Evolutionary conservation across 64 coral and sea anemone species (phyloP).

Genomic region (Pachyseris speciosa): DNA sequence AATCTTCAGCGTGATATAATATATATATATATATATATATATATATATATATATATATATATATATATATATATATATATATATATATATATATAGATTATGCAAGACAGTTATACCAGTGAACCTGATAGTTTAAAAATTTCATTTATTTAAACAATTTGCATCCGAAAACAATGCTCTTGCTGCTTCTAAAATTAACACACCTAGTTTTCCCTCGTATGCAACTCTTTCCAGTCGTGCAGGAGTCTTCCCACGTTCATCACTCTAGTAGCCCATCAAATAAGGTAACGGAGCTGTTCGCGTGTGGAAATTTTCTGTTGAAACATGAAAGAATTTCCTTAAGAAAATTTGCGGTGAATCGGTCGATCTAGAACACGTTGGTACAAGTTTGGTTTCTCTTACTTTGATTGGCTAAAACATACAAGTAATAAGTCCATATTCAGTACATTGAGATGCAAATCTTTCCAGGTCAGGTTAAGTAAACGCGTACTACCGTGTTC

Average conservation of each 20-base stretch:
- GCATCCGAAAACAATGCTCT: background rate
- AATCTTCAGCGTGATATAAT: background rate
- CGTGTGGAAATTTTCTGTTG: background rate
- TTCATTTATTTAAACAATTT: background rate
- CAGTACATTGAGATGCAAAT: background rate
- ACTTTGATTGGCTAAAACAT: conserved; percentile 1
- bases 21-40: too few relatives aligned
- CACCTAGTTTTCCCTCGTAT: background rate
- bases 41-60: too few relatives aligned
- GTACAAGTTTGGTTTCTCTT: background rate
- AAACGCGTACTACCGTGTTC: background rate
- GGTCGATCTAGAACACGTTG: background rate
- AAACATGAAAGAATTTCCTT: background rate
- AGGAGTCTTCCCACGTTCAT: background rate
- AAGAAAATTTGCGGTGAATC: background rate
- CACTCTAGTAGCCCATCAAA: background rate
- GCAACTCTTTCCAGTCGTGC: background rate
- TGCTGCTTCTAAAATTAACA: background rate
- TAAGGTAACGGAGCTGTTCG: background rate
- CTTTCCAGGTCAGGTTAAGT: background rate
- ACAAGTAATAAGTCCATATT: background rate
- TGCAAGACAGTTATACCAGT: background rate
- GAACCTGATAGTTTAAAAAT: background rate
- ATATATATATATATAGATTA: too few relatives aligned
- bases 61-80: too few relatives aligned